phyloP scores from a whole-genome alignment of 2,113 vertebrate species.

The Phrynocephalus versicolor region DNA sequence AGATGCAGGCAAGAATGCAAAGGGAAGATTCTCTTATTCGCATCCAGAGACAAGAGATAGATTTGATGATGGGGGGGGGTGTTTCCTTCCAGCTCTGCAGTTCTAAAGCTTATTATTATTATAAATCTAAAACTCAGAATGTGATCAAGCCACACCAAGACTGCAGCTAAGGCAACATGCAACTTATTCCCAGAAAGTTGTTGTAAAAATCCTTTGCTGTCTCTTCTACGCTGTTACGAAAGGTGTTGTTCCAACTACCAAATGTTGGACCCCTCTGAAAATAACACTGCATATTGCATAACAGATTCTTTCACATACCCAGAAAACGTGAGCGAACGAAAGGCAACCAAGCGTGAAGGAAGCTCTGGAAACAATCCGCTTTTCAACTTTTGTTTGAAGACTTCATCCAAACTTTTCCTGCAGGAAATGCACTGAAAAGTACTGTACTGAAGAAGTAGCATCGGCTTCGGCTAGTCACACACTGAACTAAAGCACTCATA shows the following conservation, averaged over 20 bases:
- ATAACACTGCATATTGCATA: neutral
- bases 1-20: neutral
- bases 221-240: neutral
- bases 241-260: neutral
- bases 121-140: neutral
- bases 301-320: neutral
- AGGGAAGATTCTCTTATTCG: neutral
- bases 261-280: neutral
- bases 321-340: neutral
- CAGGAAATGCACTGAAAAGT: neutral
- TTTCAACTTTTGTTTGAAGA: neutral
- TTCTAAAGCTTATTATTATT: neutral
- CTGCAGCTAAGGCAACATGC: neutral
- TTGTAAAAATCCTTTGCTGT: neutral
- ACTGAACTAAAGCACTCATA: neutral
- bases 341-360: neutral
- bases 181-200: neutral
- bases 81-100: neutral
- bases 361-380: neutral
- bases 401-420: neutral
- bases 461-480: neutral
- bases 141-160: neutral
- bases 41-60: neutral
- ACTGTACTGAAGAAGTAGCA: neutral
- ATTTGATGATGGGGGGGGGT: neutral